Base-by-base conservation (phyloP, 1,140 invertebrate species). In the Drosophila nannoptera region DNA sequence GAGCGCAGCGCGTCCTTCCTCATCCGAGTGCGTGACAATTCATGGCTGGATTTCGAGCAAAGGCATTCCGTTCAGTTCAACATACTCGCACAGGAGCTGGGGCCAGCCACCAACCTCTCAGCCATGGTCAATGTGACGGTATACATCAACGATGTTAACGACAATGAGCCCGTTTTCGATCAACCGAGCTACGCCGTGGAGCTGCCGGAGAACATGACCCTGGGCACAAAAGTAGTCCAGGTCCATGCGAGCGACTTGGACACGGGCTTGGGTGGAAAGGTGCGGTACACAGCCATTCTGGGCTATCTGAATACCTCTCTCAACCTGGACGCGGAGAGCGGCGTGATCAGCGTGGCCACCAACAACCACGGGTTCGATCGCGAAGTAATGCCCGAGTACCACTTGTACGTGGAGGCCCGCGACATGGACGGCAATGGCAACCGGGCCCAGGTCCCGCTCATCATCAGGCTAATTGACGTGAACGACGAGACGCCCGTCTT, bases 401-500 rank as follows among this genome's bases (percentile, higher is more conserved):
- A 93, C 84, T 92, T 98, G 67, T 93, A 93, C 65, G 93, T 97
- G 22, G 95, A 97, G 91, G 97, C 96, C 29, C 92, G 94, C 73
- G 97, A 98, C 89, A 94, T 95, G 87, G 93, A 94, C 75, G 96
- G 96, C 14, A 91, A 92, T 73, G 96, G 96, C 31, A 93, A 95
- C 74, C 92, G 91, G 61, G 93, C 94, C 12, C 88, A 90, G 49
- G 94, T 95, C 55, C 92, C 92, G 61, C 91, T 97, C 46, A 92
- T 94, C 58, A 92, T 96, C 69, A 93, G 93, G 88, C 90, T 96
- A 48, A 88, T 95, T 63, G 96, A 97, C 90, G 93, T 97, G 12
- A 98, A 98, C 89, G 97, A 98, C 87, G 94, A 97, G 88, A 91
- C 92, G 46, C 97, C 97, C 12, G 90, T 93, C 54, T 98, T 98